Base-by-base conservation (phyloP, 2,888 invertebrate genomes). In the Autographa gamma region DNA sequence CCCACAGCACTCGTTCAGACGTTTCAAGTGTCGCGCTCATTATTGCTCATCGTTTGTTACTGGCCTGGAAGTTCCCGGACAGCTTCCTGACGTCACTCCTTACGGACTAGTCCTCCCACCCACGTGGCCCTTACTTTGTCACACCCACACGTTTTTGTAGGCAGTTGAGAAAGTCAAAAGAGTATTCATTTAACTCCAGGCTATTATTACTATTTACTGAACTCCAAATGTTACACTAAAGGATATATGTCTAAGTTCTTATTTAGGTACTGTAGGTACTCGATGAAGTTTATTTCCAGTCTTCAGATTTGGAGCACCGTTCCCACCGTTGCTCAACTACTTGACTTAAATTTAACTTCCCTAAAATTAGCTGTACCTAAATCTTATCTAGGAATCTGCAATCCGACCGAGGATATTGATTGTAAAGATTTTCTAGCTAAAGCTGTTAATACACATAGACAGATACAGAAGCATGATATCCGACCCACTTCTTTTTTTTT, bases 11-110 rank as follows among this genome's bases (percentile, higher is more conserved):
- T 5, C 48, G 14, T 43, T 16, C n/a, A 48, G n/a, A 48, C 48
- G 14, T 14, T 43, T 14, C 48, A n/a, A n/a, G n/a, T 48, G 48
- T 48, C 48, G n/a, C 48, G 48, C 48, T 48, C 48, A 48, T 48
- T 48, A 48, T 48, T 48, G 48, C 48, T 48, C 48, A 48, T 48
- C 48, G 48, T 48, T 48, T 48, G 48, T 48, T 48, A n/a, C 48
- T 48, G 48, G 7, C n/a, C 48, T 48, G 48, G 48, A 48, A 48
- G 16, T n/a, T n/a, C 38, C 11, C 48, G n/a, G 48, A 48, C 4
- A 43, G 43, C 48, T n/a, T 48, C n/a, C n/a, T n/a, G 48, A 48
- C 48, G 48, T 48, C 48, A 48, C 4, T 48, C 48, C 48, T 48
- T 48, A 13, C 41, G 11, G 3, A 11, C 13, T 13, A 48, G 14